Percentiles rank a stretch among this genome's conserved stretches.
phyloP scores from a whole-genome alignment of 1,140 invertebrate species.

The Meloidogyne floridensis region DNA sequence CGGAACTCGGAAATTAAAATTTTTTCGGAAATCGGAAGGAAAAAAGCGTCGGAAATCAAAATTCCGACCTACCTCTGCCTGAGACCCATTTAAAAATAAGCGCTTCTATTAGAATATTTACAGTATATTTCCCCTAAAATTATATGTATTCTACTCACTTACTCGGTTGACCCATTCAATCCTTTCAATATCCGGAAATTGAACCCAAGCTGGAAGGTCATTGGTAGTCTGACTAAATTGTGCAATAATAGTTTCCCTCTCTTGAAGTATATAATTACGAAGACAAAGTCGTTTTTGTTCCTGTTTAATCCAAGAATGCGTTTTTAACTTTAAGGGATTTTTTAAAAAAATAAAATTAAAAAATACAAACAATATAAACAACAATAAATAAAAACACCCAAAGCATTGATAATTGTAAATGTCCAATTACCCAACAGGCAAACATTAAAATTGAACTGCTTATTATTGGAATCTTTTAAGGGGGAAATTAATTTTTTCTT shows the following conservation, averaged over 20 bases:
- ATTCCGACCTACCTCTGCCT: no score
- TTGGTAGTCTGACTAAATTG: slow-evolving; percentile 46
- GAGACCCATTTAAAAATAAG: background rate
- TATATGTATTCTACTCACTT: background rate
- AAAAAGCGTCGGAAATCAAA: no score
- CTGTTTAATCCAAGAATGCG: slow-evolving; percentile 48
- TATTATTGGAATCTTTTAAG: slow-evolving; percentile 37
- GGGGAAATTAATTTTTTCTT: no score
- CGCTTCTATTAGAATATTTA: no score
- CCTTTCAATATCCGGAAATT: slow-evolving; percentile 64
- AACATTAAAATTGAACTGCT: slow-evolving; percentile 43
- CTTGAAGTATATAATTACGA: slow-evolving; percentile 33
- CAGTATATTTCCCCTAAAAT: background rate
- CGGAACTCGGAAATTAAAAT: no score
- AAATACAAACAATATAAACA: slow-evolving; percentile 48
- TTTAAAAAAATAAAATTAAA: slow-evolving; percentile 24
- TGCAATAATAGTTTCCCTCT: slow-evolving; percentile 54
- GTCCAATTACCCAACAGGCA: slow-evolving; percentile 49
- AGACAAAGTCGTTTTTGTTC: slow-evolving; percentile 49
- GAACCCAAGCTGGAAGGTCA: slow-evolving; percentile 63
- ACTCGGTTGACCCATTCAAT: slow-evolving; percentile 66
- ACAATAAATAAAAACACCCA: slow-evolving; percentile 53
- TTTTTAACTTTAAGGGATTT: slow-evolving; percentile 24
- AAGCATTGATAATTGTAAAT: slow-evolving; percentile 53
- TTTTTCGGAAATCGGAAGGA: no score